Evolutionary conservation across 1,140 invertebrate genomes (phyloP).

Genomic region (Pseudomyrmex gracilis): DNA sequence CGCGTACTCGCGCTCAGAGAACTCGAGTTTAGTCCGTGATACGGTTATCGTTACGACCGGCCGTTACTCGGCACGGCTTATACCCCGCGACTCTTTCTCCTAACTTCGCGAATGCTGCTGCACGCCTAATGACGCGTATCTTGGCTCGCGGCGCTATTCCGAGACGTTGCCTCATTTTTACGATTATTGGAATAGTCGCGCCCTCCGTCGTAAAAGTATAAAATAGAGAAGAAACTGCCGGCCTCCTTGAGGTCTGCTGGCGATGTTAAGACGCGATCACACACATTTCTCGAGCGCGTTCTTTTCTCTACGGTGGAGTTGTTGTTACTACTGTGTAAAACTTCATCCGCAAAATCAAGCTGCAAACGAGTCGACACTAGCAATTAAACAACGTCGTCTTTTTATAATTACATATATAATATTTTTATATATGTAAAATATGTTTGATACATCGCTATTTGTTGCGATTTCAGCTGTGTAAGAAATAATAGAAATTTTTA

Average conservation of each 20-base stretch:
- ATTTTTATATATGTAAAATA: no score
- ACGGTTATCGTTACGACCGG: conserved; percentile 60
- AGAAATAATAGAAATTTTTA: no score
- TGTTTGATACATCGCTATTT: no score
- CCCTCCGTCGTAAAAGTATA: conserved; percentile 53
- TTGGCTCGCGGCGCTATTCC: conserved; percentile 56
- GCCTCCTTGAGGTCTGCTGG: conserved; percentile 15
- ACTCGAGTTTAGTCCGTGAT: conserved; percentile 52
- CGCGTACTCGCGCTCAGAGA: conserved; percentile 7
- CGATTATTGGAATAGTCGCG: conserved; percentile 61
- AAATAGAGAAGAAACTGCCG: conserved; percentile 56
- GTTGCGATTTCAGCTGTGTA: no score
- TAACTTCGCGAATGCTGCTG: conserved; percentile 56
- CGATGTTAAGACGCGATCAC: conserved; percentile 56
- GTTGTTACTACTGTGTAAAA: neutral
- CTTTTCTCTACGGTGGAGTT: neutral
- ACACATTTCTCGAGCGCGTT: conserved; percentile 22
- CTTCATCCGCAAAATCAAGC: neutral
- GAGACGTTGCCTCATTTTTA: conserved; percentile 59
- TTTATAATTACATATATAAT: no score
- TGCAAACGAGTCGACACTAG: conserved; percentile 24
- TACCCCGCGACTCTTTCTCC: conserved; percentile 52
- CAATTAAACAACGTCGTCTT: neutral
- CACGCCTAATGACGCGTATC: conserved; percentile 61
- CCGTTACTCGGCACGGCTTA: conserved; percentile 52